Conservation (phyloP, 2,888 invertebrate genomes). For the Oxycera nigricornis region DNA sequence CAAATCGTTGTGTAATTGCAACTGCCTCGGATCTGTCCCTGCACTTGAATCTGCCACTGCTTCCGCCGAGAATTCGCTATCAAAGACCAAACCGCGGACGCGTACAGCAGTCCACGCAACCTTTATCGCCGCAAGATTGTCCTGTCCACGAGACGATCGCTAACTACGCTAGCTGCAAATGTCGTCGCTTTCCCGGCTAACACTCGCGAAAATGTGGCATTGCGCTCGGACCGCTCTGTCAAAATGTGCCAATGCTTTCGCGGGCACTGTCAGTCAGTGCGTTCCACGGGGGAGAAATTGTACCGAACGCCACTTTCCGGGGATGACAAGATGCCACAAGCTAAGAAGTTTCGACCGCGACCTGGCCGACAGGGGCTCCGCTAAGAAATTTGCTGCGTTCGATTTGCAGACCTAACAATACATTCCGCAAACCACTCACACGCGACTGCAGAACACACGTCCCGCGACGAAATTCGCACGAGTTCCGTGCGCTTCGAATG, state of each 20-base stretch:
- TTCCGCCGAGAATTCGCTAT: background rate
- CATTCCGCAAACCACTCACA: background rate
- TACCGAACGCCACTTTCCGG: background rate
- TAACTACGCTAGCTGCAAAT: too few relatives aligned
- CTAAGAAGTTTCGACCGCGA: background rate
- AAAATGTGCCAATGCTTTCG: background rate
- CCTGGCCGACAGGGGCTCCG: background rate
- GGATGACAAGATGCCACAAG: background rate
- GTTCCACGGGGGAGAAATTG: background rate
- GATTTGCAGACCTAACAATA: conserved; percentile 4
- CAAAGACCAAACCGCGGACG: background rate
- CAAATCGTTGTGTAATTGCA: background rate
- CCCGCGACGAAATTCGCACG: background rate
- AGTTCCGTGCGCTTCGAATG: background rate
- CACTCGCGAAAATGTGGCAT: background rate
- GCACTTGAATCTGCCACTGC: background rate
- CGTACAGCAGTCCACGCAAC: background rate
- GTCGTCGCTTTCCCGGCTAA: conserved; percentile 14
- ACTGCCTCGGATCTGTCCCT: background rate
- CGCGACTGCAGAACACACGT: background rate
- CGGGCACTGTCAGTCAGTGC: background rate
- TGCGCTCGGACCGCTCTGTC: background rate
- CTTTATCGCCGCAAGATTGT: background rate
- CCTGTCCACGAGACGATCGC: background rate
- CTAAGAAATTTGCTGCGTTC: background rate